Percentiles rank a stretch among this genome's conserved stretches.
Evolutionary conservation across 2,888 invertebrate genomes (phyloP).

Genomic region (Caenorhabditis auriculariae): DNA sequence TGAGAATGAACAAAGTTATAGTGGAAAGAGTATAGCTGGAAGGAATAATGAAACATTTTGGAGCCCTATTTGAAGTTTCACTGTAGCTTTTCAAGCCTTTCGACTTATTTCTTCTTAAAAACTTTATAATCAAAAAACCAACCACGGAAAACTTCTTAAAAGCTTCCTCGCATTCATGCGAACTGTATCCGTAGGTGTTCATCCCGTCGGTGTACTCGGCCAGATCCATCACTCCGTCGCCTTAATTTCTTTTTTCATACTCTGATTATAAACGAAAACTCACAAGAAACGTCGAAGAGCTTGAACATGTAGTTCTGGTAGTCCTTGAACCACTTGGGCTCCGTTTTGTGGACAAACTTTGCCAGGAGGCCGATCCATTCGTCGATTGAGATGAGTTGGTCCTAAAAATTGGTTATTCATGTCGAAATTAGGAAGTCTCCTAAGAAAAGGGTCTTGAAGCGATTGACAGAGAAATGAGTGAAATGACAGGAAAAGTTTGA

Average conservation of each 20-base stretch:
- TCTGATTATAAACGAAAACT: not conserved
- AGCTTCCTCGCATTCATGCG: slow-evolving; percentile 41
- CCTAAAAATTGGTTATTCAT: no score
- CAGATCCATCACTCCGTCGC: slow-evolving; percentile 57
- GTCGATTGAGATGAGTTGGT: slow-evolving; percentile 54
- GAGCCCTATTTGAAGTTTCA: not conserved
- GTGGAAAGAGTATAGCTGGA: no score
- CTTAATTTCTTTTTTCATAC: slow-evolving; percentile 11
- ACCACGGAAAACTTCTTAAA: slow-evolving; percentile 50
- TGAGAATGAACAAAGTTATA: not conserved
- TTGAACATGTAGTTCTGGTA: slow-evolving; percentile 62
- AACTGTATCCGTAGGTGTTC: slow-evolving; percentile 52
- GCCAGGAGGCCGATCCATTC: slow-evolving; percentile 54
- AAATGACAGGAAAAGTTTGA: no score
- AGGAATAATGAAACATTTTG: not conserved
- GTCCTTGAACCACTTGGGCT: slow-evolving; percentile 59
- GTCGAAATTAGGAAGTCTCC: no score
- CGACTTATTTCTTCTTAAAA: not conserved
- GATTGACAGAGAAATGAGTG: no score
- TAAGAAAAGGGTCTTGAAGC: no score
- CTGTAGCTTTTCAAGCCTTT: not conserved
- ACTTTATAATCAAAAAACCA: slow-evolving; percentile 1
- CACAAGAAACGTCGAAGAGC: slow-evolving; percentile 62
- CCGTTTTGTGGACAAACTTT: slow-evolving; percentile 41
- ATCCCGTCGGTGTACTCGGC: slow-evolving; percentile 63